Evolutionary conservation across 1,140 invertebrate genomes (phyloP), one percentile per base, ranked within the genome.

Genomic region (Halictus rubicundus): DNA sequence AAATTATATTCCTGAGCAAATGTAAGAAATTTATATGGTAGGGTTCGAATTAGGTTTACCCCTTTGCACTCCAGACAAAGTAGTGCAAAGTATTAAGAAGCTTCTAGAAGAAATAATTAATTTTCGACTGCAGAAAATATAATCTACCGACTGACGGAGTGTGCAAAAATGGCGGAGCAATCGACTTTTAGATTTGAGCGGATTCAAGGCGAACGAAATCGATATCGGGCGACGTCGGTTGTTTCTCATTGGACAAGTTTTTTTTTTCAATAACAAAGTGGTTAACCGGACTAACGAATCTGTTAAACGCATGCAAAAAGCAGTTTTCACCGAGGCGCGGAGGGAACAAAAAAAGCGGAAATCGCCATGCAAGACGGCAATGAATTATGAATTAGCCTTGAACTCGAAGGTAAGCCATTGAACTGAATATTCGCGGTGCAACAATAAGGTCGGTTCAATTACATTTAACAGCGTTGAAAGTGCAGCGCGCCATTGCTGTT

Each of bases 371-470:
- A 19, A 32, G 4, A 19, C 57, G 21, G 42, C 27, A 37, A 70
- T 52, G 75, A 77, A 77, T 63, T 77, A 77, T 77, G 57, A 65
- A 78, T 78, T 72, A 73, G 69, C 69, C 76, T 72, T 78, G 61
- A 78, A 72, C 60, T 72, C 60, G 69, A 64, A 57, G 76, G 32
- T 46, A 57, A 78, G 60, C 49, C 49, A 57, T 65, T 72, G 60
- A 65, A 72, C 69, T 72, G 76, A 46, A 72, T n/a, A n/a, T 78
- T 72, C 60, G 42, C 25, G 37, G 23, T 23, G 57, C n/a, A 70
- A 78, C 69, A 78, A 78, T 72, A 69, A 72, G 76, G 69, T 16
- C 49, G 61, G 76, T 65, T 54, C 61, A 78, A 78, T 78, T 78
- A 46, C 37, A 39, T 65, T 65, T 78, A 78, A 78, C 61, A 32